Conservation (phyloP, 2,113 vertebrate species). For the Mandrillus leucophaeus region DNA sequence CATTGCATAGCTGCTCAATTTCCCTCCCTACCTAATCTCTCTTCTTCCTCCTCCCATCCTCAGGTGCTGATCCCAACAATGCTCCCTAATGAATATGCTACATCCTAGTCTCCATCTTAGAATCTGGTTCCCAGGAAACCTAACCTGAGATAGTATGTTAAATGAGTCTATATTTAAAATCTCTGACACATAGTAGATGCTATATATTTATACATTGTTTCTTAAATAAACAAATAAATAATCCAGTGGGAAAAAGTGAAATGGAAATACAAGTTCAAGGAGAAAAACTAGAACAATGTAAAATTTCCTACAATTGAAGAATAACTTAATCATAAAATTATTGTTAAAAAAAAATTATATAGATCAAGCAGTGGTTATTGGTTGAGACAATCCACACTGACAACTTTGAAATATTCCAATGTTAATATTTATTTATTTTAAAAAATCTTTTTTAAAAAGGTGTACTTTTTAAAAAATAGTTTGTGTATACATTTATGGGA, state of each 20-base stretch:
- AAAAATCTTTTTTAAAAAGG: no score
- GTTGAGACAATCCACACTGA: no score
- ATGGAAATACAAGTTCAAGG: background rate
- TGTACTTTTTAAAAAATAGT: no score
- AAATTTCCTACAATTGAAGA: conserved; percentile 14
- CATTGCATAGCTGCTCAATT: background rate
- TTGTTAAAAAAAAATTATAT: background rate
- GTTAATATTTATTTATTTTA: no score
- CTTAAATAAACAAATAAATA: background rate
- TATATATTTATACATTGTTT: background rate
- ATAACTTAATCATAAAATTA: background rate
- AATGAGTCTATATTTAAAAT: background rate
- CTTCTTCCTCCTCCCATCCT: background rate
- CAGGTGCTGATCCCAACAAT: background rate
- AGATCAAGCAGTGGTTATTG: no score
- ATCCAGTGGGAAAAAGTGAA: background rate
- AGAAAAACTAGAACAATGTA: conserved; percentile 1
- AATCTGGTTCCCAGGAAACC: background rate
- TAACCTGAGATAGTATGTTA: background rate
- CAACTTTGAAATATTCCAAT: no score
- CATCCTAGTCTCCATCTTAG: background rate
- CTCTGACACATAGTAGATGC: background rate
- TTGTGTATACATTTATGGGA: no score
- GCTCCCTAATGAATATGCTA: background rate
- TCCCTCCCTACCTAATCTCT: background rate